Conservation (phyloP, 1,140 invertebrate genomes). For the Caenorhabditis elegans region DNA sequence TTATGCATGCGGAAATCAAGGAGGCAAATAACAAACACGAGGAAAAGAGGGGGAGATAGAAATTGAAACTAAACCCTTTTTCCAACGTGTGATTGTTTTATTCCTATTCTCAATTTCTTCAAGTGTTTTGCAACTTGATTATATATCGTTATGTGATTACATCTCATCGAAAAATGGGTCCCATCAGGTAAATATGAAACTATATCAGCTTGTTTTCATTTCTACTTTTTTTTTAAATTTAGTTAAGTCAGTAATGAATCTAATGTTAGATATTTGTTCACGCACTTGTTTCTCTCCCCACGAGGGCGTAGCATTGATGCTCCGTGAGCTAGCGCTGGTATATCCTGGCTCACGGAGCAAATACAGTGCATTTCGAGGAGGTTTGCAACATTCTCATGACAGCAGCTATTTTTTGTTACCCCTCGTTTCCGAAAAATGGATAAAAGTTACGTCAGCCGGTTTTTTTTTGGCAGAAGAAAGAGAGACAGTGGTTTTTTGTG, state of each 20-base stretch:
- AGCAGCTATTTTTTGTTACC: neutral
- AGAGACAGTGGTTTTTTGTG: neutral
- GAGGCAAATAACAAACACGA: conserved; percentile 8
- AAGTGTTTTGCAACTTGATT: too few relatives aligned
- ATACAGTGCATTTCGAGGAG: conserved; percentile 6
- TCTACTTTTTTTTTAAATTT: too few relatives aligned
- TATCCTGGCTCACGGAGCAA: neutral
- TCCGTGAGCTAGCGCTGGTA: neutral
- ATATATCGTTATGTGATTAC: too few relatives aligned
- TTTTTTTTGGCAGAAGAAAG: neutral
- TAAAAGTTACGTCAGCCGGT: conserved; percentile 9
- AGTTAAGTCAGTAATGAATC: neutral
- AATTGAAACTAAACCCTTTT: conserved; percentile 21
- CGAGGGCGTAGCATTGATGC: too few relatives aligned
- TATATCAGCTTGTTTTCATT: too few relatives aligned
- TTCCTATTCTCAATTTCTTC: neutral
- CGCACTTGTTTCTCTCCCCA: neutral
- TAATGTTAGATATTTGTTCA: neutral
- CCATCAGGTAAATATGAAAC: too few relatives aligned
- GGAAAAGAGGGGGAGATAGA: neutral
- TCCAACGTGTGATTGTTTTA: neutral
- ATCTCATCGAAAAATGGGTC: too few relatives aligned
- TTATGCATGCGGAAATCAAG: conserved; percentile 27
- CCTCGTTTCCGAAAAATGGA: neutral
- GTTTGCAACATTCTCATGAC: conserved; percentile 19